Evolutionary conservation across 2,113 vertebrate genomes (phyloP).

Genomic region (Maccullochella peelii): DNA sequence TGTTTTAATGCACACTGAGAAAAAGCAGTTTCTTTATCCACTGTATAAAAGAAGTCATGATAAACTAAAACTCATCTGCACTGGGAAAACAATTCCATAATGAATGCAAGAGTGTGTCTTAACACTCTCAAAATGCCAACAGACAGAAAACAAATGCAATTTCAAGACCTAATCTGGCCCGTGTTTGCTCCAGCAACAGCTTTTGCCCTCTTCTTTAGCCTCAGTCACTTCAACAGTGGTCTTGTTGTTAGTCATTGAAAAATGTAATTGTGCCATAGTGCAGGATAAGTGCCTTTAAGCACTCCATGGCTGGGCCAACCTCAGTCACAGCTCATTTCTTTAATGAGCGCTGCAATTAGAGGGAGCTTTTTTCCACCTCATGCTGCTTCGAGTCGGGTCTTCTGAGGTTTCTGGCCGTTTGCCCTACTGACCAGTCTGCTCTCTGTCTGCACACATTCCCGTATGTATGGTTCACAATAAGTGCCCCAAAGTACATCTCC

Average conservation of each 20-base stretch:
- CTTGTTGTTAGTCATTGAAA: constrained; percentile 53
- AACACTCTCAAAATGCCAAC: neutral
- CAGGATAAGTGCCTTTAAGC: constrained; percentile 61
- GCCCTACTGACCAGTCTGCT: constrained; percentile 49
- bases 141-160: constrained; percentile 32
- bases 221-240: constrained; percentile 24
- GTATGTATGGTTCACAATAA: constrained; percentile 9
- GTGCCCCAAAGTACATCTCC: neutral
- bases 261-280: constrained; percentile 53
- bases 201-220: constrained; percentile 22
- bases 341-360: constrained; percentile 71
- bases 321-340: constrained; percentile 73
- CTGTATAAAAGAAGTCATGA: neutral
- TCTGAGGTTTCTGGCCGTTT: constrained; percentile 56
- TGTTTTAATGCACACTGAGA: neutral
- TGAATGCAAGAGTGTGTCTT: constrained; percentile 8
- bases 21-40: neutral
- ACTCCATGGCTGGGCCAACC: constrained; percentile 24
- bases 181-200: constrained; percentile 22
- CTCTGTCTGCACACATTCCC: constrained; percentile 42
- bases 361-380: constrained; percentile 66
- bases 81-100: neutral
- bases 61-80: neutral
- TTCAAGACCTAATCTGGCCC: constrained; percentile 36
- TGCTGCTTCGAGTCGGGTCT: constrained; percentile 69